These are phyloP conservation scores for Cancer borealis DNA, from an alignment of 2,888 invertebrate species.

Conservation along the genomic window DNA sequence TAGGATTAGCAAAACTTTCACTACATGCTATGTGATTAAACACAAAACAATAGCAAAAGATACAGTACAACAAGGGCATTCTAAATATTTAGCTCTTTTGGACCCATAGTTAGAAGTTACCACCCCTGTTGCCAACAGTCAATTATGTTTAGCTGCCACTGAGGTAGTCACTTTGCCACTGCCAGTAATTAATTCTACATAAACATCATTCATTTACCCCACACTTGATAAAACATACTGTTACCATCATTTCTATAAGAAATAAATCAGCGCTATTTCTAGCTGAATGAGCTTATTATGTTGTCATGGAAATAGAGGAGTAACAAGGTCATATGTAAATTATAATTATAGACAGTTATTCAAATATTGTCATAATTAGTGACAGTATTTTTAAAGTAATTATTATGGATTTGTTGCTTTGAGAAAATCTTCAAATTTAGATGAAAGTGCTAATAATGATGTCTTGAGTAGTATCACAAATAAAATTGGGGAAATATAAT, in stretches of 20 bases:
- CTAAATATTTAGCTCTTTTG: not conserved
- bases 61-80: slow-evolving; percentile 61
- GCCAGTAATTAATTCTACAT: slow-evolving; percentile 64
- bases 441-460: not conserved
- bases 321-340: not conserved
- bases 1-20: slow-evolving; percentile 61
- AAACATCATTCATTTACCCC: slow-evolving; percentile 60
- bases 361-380: not conserved
- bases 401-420: not conserved
- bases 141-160: slow-evolving; percentile 58
- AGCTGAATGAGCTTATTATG: slow-evolving; percentile 32
- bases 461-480: not conserved
- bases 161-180: slow-evolving; percentile 53
- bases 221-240: slow-evolving; percentile 55
- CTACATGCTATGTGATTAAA: slow-evolving; percentile 42
- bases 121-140: slow-evolving; percentile 44
- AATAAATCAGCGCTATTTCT: slow-evolving; percentile 33
- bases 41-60: slow-evolving; percentile 44
- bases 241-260: slow-evolving; percentile 47
- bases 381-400: not conserved
- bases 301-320: slow-evolving; percentile 39
- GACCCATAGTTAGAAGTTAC: slow-evolving; percentile 28
- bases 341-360: not conserved
- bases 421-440: not conserved
- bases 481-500: not conserved